phyloP scores from a whole-genome alignment of 2,113 vertebrate species.

The Turnix velox region DNA sequence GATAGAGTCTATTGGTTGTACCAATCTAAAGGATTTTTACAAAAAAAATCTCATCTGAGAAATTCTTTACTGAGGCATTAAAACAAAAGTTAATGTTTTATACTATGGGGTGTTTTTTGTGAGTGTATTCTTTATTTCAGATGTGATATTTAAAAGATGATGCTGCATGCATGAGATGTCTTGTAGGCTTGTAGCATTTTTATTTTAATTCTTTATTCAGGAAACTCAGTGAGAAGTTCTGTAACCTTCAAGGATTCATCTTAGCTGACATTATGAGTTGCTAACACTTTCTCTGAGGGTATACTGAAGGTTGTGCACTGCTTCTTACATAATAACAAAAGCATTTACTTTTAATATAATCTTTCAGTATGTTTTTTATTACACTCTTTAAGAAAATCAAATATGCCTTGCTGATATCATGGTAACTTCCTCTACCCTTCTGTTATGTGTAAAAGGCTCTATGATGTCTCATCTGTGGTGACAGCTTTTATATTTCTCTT shows the following conservation, averaged over 20 bases:
- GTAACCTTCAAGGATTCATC: not conserved
- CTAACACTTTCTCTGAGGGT: not conserved
- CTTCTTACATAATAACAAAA: slow-evolving; percentile 12
- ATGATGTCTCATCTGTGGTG: no score
- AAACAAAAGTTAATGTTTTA: not conserved
- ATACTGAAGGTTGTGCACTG: not conserved
- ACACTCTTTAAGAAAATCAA: not conserved
- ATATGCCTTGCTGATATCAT: not conserved
- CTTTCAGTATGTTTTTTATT: not conserved
- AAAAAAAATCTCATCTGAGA: not conserved
- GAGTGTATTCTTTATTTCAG: not conserved
- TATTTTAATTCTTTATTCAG: not conserved
- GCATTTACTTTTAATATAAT: not conserved
- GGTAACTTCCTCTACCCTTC: not conserved
- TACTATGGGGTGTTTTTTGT: not conserved
- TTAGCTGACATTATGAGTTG: not conserved
- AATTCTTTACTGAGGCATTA: not conserved
- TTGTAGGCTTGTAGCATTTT: not conserved
- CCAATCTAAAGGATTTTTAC: not conserved
- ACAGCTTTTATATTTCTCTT: no score
- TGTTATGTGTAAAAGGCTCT: not conserved
- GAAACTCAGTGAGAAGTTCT: not conserved
- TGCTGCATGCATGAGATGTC: not conserved
- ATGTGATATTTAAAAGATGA: slow-evolving; percentile 1
- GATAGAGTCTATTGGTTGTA: not conserved